These are phyloP conservation scores for Spinus pinus DNA, from an alignment of 2,797 vertebrate species.

Conservation along the genomic window DNA sequence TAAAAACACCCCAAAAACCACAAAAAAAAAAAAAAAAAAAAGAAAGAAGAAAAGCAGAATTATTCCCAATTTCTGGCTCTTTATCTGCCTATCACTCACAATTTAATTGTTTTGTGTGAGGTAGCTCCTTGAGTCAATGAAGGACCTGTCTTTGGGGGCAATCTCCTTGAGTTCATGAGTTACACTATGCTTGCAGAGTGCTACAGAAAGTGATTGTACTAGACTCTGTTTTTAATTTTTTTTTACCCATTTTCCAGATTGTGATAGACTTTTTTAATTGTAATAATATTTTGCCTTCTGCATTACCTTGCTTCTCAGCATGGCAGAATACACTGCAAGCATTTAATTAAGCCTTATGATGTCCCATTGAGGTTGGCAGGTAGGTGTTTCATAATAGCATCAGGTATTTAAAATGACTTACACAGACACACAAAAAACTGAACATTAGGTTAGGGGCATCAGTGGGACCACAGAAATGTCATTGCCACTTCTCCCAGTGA, in stretches of 20 bases:
- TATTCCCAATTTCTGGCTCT: background rate
- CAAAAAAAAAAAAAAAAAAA: background rate
- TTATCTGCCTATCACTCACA: background rate
- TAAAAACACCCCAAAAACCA: accelerated
- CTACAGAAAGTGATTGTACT: background rate
- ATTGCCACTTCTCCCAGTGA: background rate
- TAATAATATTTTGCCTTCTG: background rate
- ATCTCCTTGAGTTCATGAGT: background rate
- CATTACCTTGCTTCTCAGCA: background rate
- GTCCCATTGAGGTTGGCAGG: background rate
- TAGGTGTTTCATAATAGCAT: slow-evolving; percentile 1
- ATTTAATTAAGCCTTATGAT: slow-evolving; percentile 17
- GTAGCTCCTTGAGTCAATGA: background rate
- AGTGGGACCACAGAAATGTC: background rate
- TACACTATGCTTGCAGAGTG: background rate
- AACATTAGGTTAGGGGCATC: background rate
- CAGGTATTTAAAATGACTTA: background rate
- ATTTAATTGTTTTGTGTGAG: background rate
- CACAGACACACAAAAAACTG: background rate
- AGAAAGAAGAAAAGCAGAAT: background rate
- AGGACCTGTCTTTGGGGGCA: background rate
- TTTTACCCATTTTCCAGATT: background rate
- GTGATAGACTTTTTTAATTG: background rate
- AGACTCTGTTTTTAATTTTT: background rate
- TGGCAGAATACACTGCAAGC: background rate